Conservation (phyloP, 2,797 vertebrate species). For the Intellagama lesueurii region DNA sequence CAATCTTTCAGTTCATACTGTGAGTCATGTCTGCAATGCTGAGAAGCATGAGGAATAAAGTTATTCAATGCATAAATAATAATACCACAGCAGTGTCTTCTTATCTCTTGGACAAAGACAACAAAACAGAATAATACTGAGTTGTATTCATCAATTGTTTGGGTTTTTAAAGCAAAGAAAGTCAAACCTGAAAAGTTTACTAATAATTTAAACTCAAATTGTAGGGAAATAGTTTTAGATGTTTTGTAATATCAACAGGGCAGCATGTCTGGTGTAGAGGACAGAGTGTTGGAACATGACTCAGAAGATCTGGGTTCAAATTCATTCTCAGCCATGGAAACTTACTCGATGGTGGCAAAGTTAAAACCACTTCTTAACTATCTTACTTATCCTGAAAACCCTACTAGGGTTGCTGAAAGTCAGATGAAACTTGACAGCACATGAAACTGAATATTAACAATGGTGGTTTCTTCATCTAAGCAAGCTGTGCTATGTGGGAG, state of each 20-base stretch:
- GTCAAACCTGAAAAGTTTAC: background rate
- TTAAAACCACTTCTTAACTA: too few species aligned
- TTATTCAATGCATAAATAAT: conserved; percentile 23
- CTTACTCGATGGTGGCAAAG: too few species aligned
- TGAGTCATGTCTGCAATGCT: background rate
- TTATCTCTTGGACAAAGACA: background rate
- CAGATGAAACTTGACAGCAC: too few species aligned
- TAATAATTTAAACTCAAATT: background rate
- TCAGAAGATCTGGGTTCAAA: too few species aligned
- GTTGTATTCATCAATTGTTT: background rate
- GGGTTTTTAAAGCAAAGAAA: fast-evolving
- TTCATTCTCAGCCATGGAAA: too few species aligned
- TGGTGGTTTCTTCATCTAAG: too few species aligned
- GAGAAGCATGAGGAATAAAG: conserved; percentile 14
- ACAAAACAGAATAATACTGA: background rate
- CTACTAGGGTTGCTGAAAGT: too few species aligned
- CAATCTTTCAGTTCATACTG: background rate
- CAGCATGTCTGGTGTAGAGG: too few species aligned
- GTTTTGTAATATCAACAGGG: background rate
- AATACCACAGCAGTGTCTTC: background rate
- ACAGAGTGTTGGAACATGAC: too few species aligned
- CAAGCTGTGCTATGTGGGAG: background rate
- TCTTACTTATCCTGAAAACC: too few species aligned
- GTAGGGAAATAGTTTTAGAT: background rate
- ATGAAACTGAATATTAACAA: too few species aligned